Percentiles rank a stretch among this genome's conserved stretches.
These are phyloP conservation scores for Habroteleia sp. DNA, from an alignment of 2,888 invertebrate genomes.

Conservation along the genomic window DNA sequence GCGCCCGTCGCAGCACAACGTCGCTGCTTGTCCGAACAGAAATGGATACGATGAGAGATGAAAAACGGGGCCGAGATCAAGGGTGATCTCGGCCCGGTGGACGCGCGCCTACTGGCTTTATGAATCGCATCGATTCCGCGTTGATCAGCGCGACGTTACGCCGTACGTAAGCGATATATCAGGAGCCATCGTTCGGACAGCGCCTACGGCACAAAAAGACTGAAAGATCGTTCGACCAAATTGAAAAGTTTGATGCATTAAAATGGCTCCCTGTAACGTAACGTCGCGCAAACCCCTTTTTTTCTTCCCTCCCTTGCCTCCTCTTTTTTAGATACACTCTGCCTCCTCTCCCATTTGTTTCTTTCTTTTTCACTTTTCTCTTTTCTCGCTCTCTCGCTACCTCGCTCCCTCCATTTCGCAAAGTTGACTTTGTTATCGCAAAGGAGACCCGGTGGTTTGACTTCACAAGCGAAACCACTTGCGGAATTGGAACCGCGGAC, in stretches of 20 bases:
- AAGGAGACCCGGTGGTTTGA: too few relatives aligned
- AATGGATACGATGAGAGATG: conserved; percentile 51
- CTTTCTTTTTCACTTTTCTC: too few relatives aligned
- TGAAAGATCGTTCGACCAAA: conserved; percentile 68
- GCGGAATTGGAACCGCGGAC: too few relatives aligned
- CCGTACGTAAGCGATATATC: conserved; percentile 76
- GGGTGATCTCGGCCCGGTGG: conserved; percentile 60
- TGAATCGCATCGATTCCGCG: conserved; percentile 70
- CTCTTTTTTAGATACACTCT: too few relatives aligned
- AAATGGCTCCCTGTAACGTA: conserved; percentile 69
- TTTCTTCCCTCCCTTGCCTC: too few relatives aligned
- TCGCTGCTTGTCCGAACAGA: conserved; percentile 34
- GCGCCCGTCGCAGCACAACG: background rate
- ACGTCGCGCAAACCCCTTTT: too few relatives aligned
- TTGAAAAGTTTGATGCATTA: conserved; percentile 78
- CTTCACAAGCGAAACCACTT: too few relatives aligned
- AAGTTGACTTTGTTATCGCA: too few relatives aligned
- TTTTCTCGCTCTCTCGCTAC: too few relatives aligned
- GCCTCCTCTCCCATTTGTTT: too few relatives aligned
- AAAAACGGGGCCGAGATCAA: conserved; percentile 63
- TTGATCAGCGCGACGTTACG: conserved; percentile 72
- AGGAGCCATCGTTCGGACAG: conserved; percentile 70
- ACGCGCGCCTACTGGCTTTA: conserved; percentile 35
- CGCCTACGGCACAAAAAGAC: conserved; percentile 51
- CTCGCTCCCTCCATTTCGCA: too few relatives aligned